Evolutionary conservation across 2,888 invertebrate species (phyloP).

Genomic region (Zaprionus obscuricornis): DNA sequence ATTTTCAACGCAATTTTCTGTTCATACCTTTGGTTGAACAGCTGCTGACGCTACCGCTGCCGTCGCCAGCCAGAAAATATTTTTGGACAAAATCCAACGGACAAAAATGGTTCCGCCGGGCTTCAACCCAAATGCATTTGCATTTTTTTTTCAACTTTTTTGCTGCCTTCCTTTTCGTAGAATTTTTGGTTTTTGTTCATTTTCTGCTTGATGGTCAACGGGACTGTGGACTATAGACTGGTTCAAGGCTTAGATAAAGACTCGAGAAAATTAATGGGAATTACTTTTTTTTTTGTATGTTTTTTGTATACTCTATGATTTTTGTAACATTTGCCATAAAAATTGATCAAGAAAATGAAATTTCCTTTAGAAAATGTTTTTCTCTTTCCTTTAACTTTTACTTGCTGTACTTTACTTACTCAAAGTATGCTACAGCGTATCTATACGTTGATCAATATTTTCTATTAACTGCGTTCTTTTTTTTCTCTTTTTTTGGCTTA

Average conservation of each 20-base stretch:
- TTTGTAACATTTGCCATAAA: no score
- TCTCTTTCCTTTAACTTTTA: no score
- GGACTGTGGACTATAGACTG: conserved; percentile 32
- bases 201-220: conserved; percentile 27
- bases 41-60: conserved; percentile 20
- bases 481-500: conserved; percentile 4
- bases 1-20: conserved; percentile 41
- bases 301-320: no score
- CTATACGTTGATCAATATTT: no score
- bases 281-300: conserved; percentile 16
- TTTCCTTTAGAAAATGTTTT: no score
- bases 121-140: conserved; percentile 50
- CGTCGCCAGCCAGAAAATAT: conserved; percentile 41
- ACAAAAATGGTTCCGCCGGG: conserved; percentile 30
- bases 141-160: conserved; percentile 31
- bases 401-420: no score
- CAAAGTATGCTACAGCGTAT: no score
- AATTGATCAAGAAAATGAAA: no score
- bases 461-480: neutral
- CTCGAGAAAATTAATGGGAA: conserved; percentile 38
- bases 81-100: conserved; percentile 32
- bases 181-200: conserved; percentile 11
- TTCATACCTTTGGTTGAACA: conserved; percentile 8
- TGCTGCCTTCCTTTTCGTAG: neutral
- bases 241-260: conserved; percentile 56